A percentile compares a stretch with the other conserved stretches of the same genome.
Evolutionary conservation across 2,113 vertebrate species (phyloP).

Genomic region (Callithrix jacchus): DNA sequence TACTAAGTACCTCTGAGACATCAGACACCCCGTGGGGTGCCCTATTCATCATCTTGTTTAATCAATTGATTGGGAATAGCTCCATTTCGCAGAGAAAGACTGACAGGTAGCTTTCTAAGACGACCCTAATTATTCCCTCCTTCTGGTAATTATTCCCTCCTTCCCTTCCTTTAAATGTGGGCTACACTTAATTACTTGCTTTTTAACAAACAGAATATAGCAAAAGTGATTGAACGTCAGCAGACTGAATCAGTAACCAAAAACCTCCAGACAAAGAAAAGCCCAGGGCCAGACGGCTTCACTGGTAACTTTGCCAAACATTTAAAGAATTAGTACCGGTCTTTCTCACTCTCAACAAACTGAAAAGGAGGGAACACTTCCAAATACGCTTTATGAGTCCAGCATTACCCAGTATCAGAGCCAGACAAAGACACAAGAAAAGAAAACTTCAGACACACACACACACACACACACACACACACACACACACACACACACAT

Average conservation of each 20-base stretch:
- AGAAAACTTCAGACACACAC: background rate
- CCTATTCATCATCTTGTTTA: background rate
- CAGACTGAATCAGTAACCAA: background rate
- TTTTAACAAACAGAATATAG: background rate
- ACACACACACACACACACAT: no score
- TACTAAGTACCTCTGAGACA: background rate
- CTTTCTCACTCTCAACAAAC: background rate
- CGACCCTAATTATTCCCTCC: background rate
- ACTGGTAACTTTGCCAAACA: background rate
- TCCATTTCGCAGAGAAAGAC: background rate
- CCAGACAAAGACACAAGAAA: background rate
- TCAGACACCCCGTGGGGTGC: background rate
- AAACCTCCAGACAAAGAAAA: background rate
- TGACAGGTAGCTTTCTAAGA: background rate
- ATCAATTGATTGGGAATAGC: background rate
- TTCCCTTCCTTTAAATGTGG: background rate
- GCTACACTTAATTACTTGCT: background rate
- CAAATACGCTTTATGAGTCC: background rate
- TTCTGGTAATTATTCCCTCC: background rate
- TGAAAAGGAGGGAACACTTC: background rate
- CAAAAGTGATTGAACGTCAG: background rate
- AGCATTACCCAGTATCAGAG: background rate
- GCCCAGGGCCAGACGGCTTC: background rate
- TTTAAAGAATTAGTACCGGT: background rate
- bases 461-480: no score